Percentiles rank a stretch among this genome's conserved stretches.
These are phyloP conservation scores for Rhipidura dahli DNA, from an alignment of 2,113 vertebrate species.

Conservation along the genomic window DNA sequence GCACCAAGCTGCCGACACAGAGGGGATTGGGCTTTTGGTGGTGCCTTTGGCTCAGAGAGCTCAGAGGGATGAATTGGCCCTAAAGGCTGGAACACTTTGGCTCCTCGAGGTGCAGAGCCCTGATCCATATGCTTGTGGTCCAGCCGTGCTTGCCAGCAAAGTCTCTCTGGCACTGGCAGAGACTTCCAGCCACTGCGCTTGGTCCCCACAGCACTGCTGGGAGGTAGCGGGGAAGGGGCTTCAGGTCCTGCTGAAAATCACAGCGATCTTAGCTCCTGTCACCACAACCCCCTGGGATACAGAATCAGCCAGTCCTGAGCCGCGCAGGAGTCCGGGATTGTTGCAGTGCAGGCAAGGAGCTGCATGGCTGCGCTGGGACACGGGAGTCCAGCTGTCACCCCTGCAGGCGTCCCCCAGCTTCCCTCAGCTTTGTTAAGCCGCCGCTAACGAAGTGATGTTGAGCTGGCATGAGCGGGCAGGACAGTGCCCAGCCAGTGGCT, in stretches of 20 bases:
- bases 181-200: background rate
- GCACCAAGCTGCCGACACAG: accelerated
- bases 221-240: accelerated
- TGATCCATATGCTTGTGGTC: accelerated
- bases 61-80: accelerated
- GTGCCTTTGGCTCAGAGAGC: background rate
- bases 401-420: background rate
- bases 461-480: background rate
- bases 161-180: background rate
- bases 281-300: background rate
- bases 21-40: background rate
- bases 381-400: background rate
- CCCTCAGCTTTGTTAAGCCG: background rate
- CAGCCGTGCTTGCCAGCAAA: background rate
- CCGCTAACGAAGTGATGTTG: accelerated
- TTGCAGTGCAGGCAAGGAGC: background rate
- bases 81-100: accelerated
- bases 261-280: background rate
- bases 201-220: accelerated
- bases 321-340: accelerated
- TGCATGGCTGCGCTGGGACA: background rate
- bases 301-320: background rate
- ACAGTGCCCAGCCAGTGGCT: background rate
- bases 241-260: background rate
- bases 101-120: background rate